Base-by-base conservation (phyloP, 2,888 invertebrate genomes). In the Cheilosia soror region DNA sequence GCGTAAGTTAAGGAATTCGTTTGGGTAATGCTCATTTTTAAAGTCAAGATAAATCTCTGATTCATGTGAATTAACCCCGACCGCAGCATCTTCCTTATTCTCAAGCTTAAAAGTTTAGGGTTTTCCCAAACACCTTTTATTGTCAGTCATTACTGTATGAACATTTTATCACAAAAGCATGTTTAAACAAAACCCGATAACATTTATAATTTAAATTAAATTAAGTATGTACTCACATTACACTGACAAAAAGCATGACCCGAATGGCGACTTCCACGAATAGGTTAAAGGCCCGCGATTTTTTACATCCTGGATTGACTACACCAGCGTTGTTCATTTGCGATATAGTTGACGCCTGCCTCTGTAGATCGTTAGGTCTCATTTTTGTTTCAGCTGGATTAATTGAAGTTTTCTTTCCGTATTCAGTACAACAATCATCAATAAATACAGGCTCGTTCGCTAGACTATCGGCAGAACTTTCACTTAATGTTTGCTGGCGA, bases 401-500 rank as follows among this genome's bases (percentile, higher is more conserved):
- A 44, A 31, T 15, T 40, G 58, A 33, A 40, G 42, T 15, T 71
- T 79, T 73, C 11, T 57, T 78, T 63, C 5, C 31, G 57, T 78
- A 44, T 60, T 79, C 47, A n/a, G 31, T 58, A 49, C 55, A 72
- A 58, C 57, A 9, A 7, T 44, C 42, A 15, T 20, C 33, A 77
- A 60, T 72, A 20, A 65, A 44, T 31, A 57, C 60, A 40, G 58
- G 20, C 33, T 83, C 55, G 27, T 62, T 69, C 4, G 63, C 15
- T 27, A 15, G 15, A 71, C 80, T 80, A 49, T 65, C 84, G 40
- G 71, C 84, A 11, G 80, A 84, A 80, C 84, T 84, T 80, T 84
- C 84, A 84, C 84, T 75, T 11, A 55, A 9, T 2, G 40, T 66
- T 49, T 80, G 63, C 13, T 76, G 53, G 4, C 75, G 29, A 47